Evolutionary conservation across 1,140 invertebrate species (phyloP).

Genomic region (Calycopis cecrops): DNA sequence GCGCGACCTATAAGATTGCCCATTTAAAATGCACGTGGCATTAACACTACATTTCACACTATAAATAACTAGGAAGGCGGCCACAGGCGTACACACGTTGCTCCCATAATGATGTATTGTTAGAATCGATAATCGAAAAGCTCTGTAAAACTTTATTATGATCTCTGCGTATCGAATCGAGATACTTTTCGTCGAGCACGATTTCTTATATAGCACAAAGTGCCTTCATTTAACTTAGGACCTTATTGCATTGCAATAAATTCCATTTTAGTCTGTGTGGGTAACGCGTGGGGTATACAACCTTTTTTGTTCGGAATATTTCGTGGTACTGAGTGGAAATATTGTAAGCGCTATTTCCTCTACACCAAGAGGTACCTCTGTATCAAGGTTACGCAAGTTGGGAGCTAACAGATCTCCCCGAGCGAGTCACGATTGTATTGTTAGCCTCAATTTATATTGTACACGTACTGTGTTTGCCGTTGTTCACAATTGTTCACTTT

Average conservation of each 20-base stretch:
- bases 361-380: no score
- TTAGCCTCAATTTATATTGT: constrained; percentile 21
- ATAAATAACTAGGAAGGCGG: constrained; percentile 1
- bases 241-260: neutral
- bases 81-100: neutral
- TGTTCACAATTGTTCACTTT: neutral
- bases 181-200: constrained; percentile 19
- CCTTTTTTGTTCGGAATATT: constrained; percentile 22
- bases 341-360: constrained; percentile 27
- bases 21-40: neutral
- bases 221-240: neutral
- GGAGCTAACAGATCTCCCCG: constrained; percentile 30
- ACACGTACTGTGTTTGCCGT: constrained; percentile 4
- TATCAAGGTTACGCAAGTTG: constrained; percentile 45
- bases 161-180: constrained; percentile 23
- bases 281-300: neutral
- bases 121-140: constrained; percentile 4
- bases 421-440: constrained; percentile 43
- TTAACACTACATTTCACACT: neutral
- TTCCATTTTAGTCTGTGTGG: neutral
- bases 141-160: constrained; percentile 23
- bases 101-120: constrained; percentile 1
- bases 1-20: constrained; percentile 1
- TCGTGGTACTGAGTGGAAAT: constrained; percentile 25
- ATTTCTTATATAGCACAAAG: constrained; percentile 11